Conservation (phyloP, 2,797 vertebrate species). For the Oreochromis grahami region DNA sequence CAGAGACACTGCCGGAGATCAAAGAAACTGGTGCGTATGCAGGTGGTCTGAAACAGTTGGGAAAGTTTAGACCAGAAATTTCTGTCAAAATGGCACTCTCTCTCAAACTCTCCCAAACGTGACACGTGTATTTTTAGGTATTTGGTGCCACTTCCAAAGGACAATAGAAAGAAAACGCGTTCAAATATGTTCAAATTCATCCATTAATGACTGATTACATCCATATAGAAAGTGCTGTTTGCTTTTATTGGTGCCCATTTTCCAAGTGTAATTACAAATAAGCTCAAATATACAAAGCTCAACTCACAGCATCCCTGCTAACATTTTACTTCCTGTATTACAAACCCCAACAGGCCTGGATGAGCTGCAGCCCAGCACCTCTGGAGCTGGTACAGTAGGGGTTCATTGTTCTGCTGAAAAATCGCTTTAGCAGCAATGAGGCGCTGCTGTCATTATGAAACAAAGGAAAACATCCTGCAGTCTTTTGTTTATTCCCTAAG, state of each 20-base stretch:
- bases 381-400: not conserved
- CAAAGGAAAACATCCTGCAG: not conserved
- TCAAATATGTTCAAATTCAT: not conserved
- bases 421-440: not conserved
- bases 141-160: not conserved
- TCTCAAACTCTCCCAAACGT: not conserved
- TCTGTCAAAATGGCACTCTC: not conserved
- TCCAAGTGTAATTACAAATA: not conserved
- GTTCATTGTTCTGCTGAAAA: not conserved
- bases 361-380: not conserved
- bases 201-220: not conserved
- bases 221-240: accelerated
- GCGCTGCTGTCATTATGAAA: not conserved
- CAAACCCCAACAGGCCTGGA: not conserved
- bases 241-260: not conserved
- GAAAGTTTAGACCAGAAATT: not conserved
- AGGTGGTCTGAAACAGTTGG: not conserved
- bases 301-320: not conserved
- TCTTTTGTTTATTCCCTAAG: not conserved
- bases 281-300: not conserved
- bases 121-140: not conserved
- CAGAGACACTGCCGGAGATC: not conserved
- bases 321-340: not conserved
- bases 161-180: not conserved
- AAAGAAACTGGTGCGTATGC: not conserved